Evolutionary conservation across 1,140 invertebrate genomes (phyloP).

Genomic region (Branchinecta lynchi): DNA sequence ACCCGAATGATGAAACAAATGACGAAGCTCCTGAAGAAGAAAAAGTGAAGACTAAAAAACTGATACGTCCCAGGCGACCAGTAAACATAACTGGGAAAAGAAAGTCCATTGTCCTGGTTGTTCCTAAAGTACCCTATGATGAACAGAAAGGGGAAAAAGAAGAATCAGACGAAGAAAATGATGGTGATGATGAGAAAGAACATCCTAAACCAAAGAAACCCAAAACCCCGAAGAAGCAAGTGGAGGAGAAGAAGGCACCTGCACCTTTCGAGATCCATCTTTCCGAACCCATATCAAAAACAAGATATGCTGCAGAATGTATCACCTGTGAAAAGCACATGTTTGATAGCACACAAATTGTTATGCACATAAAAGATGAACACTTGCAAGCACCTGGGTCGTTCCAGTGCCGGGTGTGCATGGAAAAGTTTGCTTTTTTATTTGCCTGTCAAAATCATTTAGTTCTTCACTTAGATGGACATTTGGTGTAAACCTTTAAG

Average conservation of each 20-base stretch:
- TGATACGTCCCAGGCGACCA: no score
- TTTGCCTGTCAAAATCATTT: slow-evolving; percentile 9
- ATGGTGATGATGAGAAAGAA: no score
- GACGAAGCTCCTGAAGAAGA: no score
- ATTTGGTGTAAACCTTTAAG: neutral
- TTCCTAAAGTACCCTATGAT: no score
- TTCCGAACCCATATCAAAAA: neutral
- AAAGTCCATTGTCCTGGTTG: no score
- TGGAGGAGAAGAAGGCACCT: neutral
- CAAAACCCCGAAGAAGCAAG: neutral
- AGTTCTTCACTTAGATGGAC: neutral
- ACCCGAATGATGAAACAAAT: no score
- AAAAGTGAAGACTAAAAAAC: no score
- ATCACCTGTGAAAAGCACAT: neutral
- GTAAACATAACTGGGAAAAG: no score
- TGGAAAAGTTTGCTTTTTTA: neutral
- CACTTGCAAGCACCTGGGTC: neutral
- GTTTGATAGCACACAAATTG: slow-evolving; percentile 11
- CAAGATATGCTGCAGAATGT: neutral
- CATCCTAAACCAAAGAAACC: no score
- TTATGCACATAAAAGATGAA: slow-evolving; percentile 7
- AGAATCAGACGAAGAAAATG: no score
- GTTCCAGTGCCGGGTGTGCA: neutral
- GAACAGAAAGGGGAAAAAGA: no score
- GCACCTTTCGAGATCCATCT: neutral